phyloP scores from a whole-genome alignment of 2,888 invertebrate genomes.

The Alviniconcha strummeri region DNA sequence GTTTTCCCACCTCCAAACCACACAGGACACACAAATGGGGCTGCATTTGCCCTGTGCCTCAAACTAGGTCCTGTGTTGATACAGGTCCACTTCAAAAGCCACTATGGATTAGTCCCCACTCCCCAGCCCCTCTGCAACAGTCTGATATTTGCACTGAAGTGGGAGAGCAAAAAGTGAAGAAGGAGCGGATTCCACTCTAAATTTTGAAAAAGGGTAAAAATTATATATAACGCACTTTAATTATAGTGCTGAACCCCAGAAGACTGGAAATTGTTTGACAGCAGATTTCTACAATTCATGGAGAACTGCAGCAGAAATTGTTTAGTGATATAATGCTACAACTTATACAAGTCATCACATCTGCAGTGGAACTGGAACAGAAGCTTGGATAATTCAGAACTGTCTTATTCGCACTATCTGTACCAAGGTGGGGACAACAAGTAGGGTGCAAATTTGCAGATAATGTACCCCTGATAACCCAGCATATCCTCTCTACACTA shows the following conservation, averaged over 20 bases:
- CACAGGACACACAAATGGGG: slow-evolving; percentile 14
- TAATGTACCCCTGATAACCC: background rate
- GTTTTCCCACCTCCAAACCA: slow-evolving; percentile 28
- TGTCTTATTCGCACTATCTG: too few species aligned
- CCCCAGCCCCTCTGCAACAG: slow-evolving; percentile 9
- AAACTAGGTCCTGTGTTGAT: slow-evolving; percentile 29
- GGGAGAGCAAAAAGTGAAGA: background rate
- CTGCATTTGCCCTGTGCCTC: slow-evolving; percentile 24
- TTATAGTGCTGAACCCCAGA: too few species aligned
- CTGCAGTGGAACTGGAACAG: too few species aligned
- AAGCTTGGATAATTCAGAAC: too few species aligned
- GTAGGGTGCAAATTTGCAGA: too few species aligned
- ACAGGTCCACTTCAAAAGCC: slow-evolving; percentile 32
- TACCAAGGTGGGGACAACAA: too few species aligned
- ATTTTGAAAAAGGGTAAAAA: background rate
- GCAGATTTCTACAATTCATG: too few species aligned
- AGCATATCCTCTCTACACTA: background rate
- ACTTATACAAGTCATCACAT: too few species aligned
- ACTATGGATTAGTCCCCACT: slow-evolving; percentile 8
- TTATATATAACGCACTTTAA: too few species aligned
- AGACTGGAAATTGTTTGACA: too few species aligned
- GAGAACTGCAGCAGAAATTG: too few species aligned
- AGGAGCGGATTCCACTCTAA: background rate
- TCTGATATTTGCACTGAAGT: slow-evolving; percentile 17
- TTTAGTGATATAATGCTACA: too few species aligned